Evolutionary conservation across 2,888 invertebrate species (phyloP).

Genomic region (Arge pagana): DNA sequence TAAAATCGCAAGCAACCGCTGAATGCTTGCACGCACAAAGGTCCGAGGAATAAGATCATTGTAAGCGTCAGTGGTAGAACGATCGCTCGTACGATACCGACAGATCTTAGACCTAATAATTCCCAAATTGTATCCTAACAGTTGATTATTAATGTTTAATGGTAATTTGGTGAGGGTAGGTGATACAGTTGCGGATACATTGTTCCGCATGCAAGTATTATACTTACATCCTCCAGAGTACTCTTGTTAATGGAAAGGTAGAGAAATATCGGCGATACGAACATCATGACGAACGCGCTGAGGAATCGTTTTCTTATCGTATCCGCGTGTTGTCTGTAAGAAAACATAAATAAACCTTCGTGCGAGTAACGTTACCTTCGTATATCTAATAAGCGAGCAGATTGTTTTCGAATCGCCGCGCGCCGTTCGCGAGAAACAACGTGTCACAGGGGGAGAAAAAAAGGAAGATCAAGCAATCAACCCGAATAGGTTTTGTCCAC

Average conservation of each 20-base stretch:
- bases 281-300: slow-evolving; percentile 81
- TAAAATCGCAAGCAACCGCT: slow-evolving; percentile 73
- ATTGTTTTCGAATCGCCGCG: background rate
- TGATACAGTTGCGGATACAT: too few relatives aligned
- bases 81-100: slow-evolving; percentile 75
- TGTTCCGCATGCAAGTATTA: slow-evolving; percentile 7
- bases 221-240: slow-evolving; percentile 63
- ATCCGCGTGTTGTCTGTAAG: slow-evolving; percentile 80
- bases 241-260: slow-evolving; percentile 72
- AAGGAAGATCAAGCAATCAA: background rate
- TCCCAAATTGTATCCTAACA: slow-evolving; percentile 68
- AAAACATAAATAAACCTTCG: too few relatives aligned
- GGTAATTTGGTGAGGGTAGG: too few relatives aligned
- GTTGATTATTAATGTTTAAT: slow-evolving; percentile 11
- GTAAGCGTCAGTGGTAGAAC: slow-evolving; percentile 79
- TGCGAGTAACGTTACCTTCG: background rate
- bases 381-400: background rate
- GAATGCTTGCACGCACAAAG: slow-evolving; percentile 72
- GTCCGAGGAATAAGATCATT: slow-evolving; percentile 81
- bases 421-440: background rate
- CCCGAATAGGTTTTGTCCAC: background rate
- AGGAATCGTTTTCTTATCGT: slow-evolving; percentile 87
- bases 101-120: slow-evolving; percentile 74
- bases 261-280: slow-evolving; percentile 78
- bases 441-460: background rate